These are phyloP conservation scores for Blastomussa wellsi DNA, from an alignment of 92 coral and sea anemone species.

Conservation along the genomic window DNA sequence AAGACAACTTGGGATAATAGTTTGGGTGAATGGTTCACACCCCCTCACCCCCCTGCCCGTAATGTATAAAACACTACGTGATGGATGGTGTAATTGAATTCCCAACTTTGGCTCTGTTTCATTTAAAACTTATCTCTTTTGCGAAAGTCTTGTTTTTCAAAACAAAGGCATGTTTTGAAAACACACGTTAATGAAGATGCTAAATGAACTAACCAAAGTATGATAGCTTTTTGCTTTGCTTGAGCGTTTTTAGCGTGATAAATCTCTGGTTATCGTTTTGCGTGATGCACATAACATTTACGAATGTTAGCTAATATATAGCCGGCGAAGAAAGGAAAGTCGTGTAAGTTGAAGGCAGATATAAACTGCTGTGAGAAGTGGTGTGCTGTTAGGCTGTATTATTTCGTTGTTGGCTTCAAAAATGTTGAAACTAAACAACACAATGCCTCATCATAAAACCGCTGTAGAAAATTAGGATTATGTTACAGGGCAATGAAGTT, in stretches of 20 bases:
- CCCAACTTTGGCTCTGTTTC: background rate
- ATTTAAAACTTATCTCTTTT: slow-evolving; percentile 21
- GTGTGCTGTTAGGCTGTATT: background rate
- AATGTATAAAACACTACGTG: background rate
- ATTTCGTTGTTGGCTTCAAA: background rate
- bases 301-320: background rate
- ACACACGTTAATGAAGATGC: slow-evolving; percentile 16
- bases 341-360: background rate
- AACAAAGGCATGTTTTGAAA: slow-evolving; percentile 34
- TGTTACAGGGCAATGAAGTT: background rate
- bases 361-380: background rate
- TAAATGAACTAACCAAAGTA: slow-evolving; percentile 18
- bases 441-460: background rate
- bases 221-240: slow-evolving; percentile 3
- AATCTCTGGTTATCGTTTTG: slow-evolving; percentile 19
- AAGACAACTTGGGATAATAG: too few species aligned
- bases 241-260: background rate
- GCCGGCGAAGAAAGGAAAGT: background rate
- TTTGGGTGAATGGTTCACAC: too few species aligned
- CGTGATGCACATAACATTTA: background rate
- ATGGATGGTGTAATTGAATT: background rate
- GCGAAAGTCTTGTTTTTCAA: slow-evolving; percentile 10
- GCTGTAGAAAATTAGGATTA: background rate
- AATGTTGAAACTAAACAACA: background rate
- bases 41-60: too few species aligned